A percentile compares a stretch with the other conserved stretches of the same genome.
phyloP scores from a whole-genome alignment of 2,113 vertebrate genomes.

The Rhynchopsitta pachyrhyncha region DNA sequence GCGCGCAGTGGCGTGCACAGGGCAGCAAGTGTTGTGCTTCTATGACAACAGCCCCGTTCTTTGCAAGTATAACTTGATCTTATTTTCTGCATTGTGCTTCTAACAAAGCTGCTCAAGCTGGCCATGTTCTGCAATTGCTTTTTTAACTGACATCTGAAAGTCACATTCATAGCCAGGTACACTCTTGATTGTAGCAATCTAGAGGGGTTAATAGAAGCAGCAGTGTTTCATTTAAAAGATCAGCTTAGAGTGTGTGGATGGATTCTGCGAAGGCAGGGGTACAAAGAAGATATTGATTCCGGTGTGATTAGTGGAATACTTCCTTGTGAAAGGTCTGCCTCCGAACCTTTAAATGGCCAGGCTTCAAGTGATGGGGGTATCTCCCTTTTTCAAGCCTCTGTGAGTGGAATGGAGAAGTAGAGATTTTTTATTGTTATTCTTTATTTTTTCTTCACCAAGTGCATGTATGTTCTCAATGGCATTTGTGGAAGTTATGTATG shows the following conservation, averaged over 20 bases:
- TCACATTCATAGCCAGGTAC: neutral
- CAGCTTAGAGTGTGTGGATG: neutral
- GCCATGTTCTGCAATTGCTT: constrained; percentile 45
- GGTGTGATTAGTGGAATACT: neutral
- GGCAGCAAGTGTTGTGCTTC: neutral
- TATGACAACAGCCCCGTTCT: constrained; percentile 49
- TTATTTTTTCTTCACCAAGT: neutral
- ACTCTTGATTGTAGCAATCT: constrained; percentile 32
- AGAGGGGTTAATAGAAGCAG: constrained; percentile 21
- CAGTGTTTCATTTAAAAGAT: constrained; percentile 6
- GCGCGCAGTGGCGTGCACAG: neutral
- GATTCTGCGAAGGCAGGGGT: neutral
- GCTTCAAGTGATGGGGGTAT: neutral
- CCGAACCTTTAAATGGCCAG: neutral
- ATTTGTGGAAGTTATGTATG: neutral
- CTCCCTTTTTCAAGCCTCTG: neutral
- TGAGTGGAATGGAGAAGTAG: neutral
- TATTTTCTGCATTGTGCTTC: constrained; percentile 32
- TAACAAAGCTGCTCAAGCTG: constrained; percentile 20
- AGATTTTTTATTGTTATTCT: neutral
- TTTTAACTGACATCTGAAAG: constrained; percentile 30
- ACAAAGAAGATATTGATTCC: neutral
- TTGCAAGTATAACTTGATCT: constrained; percentile 31
- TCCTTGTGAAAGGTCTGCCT: neutral
- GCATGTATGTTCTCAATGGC: neutral